Evolutionary conservation across 2,888 invertebrate species (phyloP), one percentile per base, ranked within the genome.

Genomic region (Subacronicta megacephala): DNA sequence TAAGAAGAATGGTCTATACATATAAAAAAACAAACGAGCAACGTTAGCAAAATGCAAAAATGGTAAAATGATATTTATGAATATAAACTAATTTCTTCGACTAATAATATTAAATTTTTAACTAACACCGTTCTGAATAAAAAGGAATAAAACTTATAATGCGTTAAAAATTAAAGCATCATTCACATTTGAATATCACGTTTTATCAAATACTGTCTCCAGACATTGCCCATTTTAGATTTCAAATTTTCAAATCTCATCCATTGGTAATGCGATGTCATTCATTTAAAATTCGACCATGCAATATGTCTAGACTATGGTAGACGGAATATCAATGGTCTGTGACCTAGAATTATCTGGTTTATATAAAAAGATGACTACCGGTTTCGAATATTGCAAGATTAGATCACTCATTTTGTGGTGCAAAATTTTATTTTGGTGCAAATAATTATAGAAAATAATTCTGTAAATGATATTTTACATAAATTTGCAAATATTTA

Each of bases 271-370:
- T 89, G 80, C 80, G 86, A 89, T 87, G 90, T 84, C 85, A 90
- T 89, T 90, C 90, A 77, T 88, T 93, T 91, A 86, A 90, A 91
- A 92, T 94, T 94, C 90, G 93, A 92, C 92, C 92, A 91, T 93
- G 93, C 93, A 93, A 92, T 93, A 92, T 89, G 92, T 93, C 94
- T 93, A 92, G 93, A 92, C 90, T 79, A 73, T 80, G 72, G 75
- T 75, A 81, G 83, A 87, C 88, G 83, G 93, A 94, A 93, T 94
- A 92, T 90, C 83, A 93, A 93, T 92, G 82, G 81, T 76, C 77
- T 85, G 87, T 92, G 93, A 91, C 94, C 94, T 94, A 93, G 93
- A 93, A 92, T 90, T 83, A 88, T 83, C 81, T 82, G 80, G 71
- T 80, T 75, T 76, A 73, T 78, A 75, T 78, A 78, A 78, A 83